phyloP scores from a whole-genome alignment of 2,888 invertebrate species.

The Drosophila cognata region DNA sequence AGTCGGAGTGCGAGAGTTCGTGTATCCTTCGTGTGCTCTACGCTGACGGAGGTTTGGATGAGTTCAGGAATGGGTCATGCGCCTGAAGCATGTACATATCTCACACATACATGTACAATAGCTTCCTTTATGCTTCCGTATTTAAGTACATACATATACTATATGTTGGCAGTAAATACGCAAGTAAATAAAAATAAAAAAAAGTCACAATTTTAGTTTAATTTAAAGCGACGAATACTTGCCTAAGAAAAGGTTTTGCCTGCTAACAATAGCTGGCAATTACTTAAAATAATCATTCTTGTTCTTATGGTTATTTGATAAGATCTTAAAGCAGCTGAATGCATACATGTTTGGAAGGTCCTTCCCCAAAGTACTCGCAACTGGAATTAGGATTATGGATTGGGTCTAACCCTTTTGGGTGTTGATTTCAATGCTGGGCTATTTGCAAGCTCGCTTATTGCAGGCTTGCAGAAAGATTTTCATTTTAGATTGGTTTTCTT shows the following conservation, averaged over 20 bases:
- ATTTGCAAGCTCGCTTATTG: constrained; percentile 32
- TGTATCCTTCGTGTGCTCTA: constrained; percentile 57
- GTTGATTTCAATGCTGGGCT: constrained; percentile 44
- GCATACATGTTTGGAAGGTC: constrained; percentile 32
- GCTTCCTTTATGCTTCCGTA: constrained; percentile 14
- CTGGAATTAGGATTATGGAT: constrained; percentile 10
- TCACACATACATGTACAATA: constrained; percentile 43
- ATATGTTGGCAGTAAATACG: constrained; percentile 63
- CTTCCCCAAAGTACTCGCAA: constrained; percentile 23
- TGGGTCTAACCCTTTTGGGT: constrained; percentile 64
- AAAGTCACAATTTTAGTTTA: constrained; percentile 45
- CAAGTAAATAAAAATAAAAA: constrained; percentile 58
- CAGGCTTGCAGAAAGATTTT: constrained; percentile 53
- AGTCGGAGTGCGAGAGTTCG: constrained; percentile 67
- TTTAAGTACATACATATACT: not conserved
- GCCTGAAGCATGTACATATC: constrained; percentile 67
- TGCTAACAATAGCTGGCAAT: constrained; percentile 58
- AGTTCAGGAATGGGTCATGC: constrained; percentile 83
- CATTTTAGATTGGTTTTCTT: constrained; percentile 62
- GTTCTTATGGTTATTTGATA: constrained; percentile 68
- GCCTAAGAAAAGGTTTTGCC: constrained; percentile 27
- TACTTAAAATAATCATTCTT: constrained; percentile 78
- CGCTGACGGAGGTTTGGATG: constrained; percentile 56
- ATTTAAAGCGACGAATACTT: constrained; percentile 28
- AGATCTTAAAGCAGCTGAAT: constrained; percentile 65